Conservation (phyloP, 2,797 vertebrate genomes). For the Streptopelia turtur region DNA sequence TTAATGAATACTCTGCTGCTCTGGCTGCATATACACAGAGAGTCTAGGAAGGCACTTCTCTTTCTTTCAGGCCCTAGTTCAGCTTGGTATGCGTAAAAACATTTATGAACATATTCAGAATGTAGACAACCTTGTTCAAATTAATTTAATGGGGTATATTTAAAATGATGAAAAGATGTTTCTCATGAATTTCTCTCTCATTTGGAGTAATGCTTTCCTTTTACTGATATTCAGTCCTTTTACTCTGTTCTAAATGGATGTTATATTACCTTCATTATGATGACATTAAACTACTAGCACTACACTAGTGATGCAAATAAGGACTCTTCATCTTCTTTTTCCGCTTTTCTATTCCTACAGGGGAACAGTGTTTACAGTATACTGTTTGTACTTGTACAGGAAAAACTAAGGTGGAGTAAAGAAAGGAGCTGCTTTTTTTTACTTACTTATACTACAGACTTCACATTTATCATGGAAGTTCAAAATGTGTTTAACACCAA, state of each 20-base stretch:
- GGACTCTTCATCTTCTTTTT: neutral
- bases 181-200: slow-evolving; percentile 10
- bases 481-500: neutral
- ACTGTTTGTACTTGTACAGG: neutral
- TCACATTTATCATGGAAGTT: neutral
- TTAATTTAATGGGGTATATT: slow-evolving; percentile 20
- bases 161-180: slow-evolving; percentile 33
- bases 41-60: slow-evolving; percentile 41
- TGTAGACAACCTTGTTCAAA: slow-evolving; percentile 10
- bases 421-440: neutral
- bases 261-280: neutral
- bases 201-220: slow-evolving; percentile 8
- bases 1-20: slow-evolving; percentile 17
- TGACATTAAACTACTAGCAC: neutral
- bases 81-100: neutral
- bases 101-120: neutral
- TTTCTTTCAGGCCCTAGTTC: slow-evolving; percentile 12
- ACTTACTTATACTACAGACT: neutral
- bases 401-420: neutral
- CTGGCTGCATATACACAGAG: neutral
- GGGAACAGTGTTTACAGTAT: neutral
- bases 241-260: slow-evolving; percentile 8
- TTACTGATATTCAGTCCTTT: slow-evolving; percentile 10
- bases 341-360: neutral
- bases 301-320: slow-evolving; percentile 15